A percentile compares a stretch with the other conserved stretches of the same genome.
phyloP scores from a whole-genome alignment of 2,888 invertebrate genomes.

The Calephelis perditalis region DNA sequence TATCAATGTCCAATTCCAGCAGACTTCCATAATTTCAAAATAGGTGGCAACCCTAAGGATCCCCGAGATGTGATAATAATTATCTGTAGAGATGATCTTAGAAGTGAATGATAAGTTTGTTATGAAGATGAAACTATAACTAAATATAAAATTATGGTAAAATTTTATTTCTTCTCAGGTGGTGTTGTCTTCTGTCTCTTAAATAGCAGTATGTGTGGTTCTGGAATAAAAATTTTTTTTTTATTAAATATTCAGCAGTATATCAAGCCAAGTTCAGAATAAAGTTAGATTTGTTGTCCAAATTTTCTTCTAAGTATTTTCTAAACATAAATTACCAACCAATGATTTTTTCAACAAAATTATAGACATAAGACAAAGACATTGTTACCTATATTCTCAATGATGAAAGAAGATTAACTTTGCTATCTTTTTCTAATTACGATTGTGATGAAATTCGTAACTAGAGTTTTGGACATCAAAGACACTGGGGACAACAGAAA shows the following conservation, averaged over 20 bases:
- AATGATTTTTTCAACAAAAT: too few species aligned
- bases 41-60: not conserved
- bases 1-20: too few species aligned
- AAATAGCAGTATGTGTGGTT: slow-evolving; percentile 94
- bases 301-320: not conserved
- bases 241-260: not conserved
- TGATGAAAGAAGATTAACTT: too few species aligned
- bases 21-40: too few species aligned
- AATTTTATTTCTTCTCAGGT: slow-evolving; percentile 50
- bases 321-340: too few species aligned
- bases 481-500: too few species aligned
- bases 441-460: too few species aligned
- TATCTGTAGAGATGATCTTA: not conserved
- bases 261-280: too few species aligned
- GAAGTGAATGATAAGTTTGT: slow-evolving; percentile 1
- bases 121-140: slow-evolving; percentile 14
- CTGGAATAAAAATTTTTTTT: slow-evolving; percentile 79
- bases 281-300: not conserved
- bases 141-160: slow-evolving; percentile 24
- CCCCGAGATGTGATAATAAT: not conserved
- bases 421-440: too few species aligned
- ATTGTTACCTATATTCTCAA: too few species aligned
- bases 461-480: too few species aligned
- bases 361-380: too few species aligned
- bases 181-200: slow-evolving; percentile 82